Evolutionary conservation across 2,888 invertebrate species (phyloP).

Genomic region (Plebejus melissa): DNA sequence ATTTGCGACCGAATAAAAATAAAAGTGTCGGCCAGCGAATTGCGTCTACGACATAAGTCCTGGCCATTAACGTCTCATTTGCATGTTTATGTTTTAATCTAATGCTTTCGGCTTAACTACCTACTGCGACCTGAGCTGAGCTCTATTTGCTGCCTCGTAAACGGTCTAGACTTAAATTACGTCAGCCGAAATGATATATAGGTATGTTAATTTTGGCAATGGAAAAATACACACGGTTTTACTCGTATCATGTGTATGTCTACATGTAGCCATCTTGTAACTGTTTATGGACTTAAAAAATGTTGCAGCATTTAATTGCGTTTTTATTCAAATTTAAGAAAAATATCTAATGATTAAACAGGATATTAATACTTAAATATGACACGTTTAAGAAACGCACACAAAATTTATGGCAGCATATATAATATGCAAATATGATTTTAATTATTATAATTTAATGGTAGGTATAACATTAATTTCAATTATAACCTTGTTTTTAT

Average conservation of each 20-base stretch:
- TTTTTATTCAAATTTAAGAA: conserved; percentile 33
- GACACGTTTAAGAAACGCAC: conserved; percentile 19
- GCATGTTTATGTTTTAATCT: conserved; percentile 42
- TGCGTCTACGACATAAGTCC: conserved; percentile 31
- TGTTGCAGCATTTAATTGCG: conserved; percentile 32
- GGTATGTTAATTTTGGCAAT: conserved; percentile 26
- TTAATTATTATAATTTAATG: conserved; percentile 22
- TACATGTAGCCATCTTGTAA: conserved; percentile 15
- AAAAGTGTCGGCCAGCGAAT: conserved; percentile 2
- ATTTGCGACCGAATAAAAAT: conserved; percentile 32
- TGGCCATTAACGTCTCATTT: conserved; percentile 39
- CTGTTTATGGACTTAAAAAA: conserved; percentile 25
- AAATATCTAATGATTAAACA: conserved; percentile 24
- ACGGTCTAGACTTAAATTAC: conserved; percentile 38
- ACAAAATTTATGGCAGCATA: conserved; percentile 22
- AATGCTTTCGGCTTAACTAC: conserved; percentile 38
- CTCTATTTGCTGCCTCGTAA: conserved; percentile 37
- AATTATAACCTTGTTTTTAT: conserved; percentile 13
- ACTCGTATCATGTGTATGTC: not conserved
- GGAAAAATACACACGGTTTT: conserved; percentile 22
- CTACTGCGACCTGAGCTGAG: conserved; percentile 36
- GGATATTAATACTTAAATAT: conserved; percentile 22
- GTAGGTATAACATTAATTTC: conserved; percentile 6
- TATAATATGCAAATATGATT: conserved; percentile 16
- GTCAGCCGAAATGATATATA: conserved; percentile 32